Percentiles rank a stretch among this genome's conserved stretches.
Conservation (phyloP, 2,113 vertebrate genomes). For the Hippocampus guttulatus region DNA sequence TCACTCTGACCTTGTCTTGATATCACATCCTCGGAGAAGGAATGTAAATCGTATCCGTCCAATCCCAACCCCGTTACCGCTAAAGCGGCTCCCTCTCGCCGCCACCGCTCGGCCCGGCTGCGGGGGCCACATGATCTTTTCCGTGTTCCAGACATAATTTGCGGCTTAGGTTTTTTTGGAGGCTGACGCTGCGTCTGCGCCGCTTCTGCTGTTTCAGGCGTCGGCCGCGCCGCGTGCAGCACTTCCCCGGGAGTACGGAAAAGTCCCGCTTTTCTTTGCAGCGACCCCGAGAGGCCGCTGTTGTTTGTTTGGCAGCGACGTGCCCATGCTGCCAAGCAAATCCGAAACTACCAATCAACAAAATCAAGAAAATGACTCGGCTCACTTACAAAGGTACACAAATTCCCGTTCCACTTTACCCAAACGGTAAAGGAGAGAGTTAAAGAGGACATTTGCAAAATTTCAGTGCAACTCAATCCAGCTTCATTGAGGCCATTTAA, state of each 20-base stretch:
- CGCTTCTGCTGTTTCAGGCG: conserved; percentile 70
- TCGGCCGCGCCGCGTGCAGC: conserved; percentile 53
- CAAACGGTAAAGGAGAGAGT: conserved; percentile 21
- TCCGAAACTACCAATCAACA: neutral
- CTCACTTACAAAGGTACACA: neutral
- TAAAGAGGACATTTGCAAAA: conserved; percentile 24
- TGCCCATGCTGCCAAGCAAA: neutral
- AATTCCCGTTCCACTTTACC: neutral
- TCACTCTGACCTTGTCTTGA: conserved; percentile 69
- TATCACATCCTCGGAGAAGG: conserved; percentile 70
- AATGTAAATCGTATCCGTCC: conserved; percentile 71
- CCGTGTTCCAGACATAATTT: conserved; percentile 75
- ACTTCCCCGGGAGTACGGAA: conserved; percentile 42
- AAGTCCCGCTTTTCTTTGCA: conserved; percentile 18
- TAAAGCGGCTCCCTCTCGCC: conserved; percentile 62
- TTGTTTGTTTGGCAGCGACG: conserved; percentile 33
- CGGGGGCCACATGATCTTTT: conserved; percentile 68
- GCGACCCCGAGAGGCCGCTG: conserved; percentile 35
- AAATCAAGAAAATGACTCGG: neutral
- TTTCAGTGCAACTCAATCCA: conserved; percentile 38
- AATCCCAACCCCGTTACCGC: conserved; percentile 66
- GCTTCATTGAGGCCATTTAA: conserved; percentile 57
- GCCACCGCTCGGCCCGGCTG: conserved; percentile 49
- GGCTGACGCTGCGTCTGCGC: conserved; percentile 74
- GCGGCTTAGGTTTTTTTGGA: conserved; percentile 70